These are phyloP conservation scores for Cinclus cinclus DNA, from an alignment of 2,113 vertebrate genomes.

Conservation along the genomic window DNA sequence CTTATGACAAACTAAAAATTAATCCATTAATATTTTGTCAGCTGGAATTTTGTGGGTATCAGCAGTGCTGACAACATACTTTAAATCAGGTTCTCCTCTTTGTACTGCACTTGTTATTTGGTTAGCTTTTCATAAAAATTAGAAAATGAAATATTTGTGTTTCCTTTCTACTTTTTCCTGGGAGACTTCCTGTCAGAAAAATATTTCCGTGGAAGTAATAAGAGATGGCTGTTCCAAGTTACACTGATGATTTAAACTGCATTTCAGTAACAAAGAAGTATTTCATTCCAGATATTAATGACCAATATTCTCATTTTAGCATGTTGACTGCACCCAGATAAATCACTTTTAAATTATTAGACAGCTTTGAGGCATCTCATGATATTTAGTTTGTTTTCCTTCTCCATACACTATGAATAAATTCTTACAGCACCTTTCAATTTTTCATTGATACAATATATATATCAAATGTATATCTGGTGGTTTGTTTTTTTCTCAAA, in stretches of 20 bases:
- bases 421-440: neutral
- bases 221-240: neutral
- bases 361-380: neutral
- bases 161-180: neutral
- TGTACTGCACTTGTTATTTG: neutral
- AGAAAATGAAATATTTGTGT: neutral
- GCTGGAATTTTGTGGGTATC: neutral
- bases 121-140: constrained; percentile 15
- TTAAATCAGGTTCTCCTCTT: constrained; percentile 19
- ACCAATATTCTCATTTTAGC: neutral
- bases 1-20: neutral
- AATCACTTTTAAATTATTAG: neutral
- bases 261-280: neutral
- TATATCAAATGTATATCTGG: neutral
- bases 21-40: neutral
- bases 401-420: neutral
- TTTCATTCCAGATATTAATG: neutral
- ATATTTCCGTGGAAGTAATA: neutral
- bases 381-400: neutral
- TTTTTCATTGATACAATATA: neutral
- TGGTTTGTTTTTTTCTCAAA: neutral
- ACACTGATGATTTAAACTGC: neutral
- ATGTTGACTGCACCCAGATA: neutral
- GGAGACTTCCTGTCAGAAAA: constrained; percentile 14
- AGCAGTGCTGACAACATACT: neutral